Evolutionary conservation across 2,113 vertebrate genomes (phyloP).

Genomic region (Paradoxurus hermaphroditus): DNA sequence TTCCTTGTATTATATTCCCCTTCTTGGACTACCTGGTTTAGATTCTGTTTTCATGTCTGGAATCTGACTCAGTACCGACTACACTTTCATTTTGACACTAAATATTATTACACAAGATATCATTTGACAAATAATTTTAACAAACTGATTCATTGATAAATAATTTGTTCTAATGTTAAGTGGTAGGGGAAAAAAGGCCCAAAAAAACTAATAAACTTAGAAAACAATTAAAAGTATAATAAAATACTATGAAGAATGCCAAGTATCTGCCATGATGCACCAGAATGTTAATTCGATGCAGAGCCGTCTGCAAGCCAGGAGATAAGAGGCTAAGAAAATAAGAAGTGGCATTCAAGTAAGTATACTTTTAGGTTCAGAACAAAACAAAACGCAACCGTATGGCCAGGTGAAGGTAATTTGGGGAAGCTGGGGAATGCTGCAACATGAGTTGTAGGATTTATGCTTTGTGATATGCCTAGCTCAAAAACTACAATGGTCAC

Average conservation of each 20-base stretch:
- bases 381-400: background rate
- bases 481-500: background rate
- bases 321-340: background rate
- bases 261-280: background rate
- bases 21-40: background rate
- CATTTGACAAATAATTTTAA: background rate
- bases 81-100: background rate
- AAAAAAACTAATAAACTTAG: background rate
- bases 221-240: background rate
- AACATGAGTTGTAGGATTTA: background rate
- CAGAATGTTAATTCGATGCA: background rate
- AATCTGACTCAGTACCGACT: background rate
- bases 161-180: background rate
- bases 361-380: background rate
- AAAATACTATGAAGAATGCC: background rate
- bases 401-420: background rate
- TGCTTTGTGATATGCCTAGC: background rate
- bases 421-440: background rate
- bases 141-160: conserved; percentile 3
- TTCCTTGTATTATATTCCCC: background rate
- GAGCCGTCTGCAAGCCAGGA: background rate
- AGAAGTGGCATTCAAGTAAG: background rate
- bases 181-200: background rate
- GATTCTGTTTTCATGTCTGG: background rate
- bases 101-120: background rate